phyloP scores from a whole-genome alignment of 2,888 invertebrate genomes.

The Aethes cnicana region DNA sequence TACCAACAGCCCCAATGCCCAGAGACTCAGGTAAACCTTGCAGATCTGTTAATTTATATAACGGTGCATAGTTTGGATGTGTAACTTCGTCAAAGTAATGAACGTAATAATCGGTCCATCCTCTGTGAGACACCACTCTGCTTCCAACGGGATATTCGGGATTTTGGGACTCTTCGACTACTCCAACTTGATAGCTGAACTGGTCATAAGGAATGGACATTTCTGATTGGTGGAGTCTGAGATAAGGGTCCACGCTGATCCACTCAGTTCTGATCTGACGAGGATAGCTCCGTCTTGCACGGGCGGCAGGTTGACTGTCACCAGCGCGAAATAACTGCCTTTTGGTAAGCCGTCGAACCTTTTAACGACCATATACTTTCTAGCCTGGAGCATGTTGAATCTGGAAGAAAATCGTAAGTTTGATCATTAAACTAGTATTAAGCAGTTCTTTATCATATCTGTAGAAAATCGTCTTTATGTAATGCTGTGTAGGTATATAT shows the following conservation, averaged over 20 bases:
- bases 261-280: conserved; percentile 50
- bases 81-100: too few species aligned
- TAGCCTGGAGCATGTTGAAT: conserved; percentile 34
- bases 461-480: too few species aligned
- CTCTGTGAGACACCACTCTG: conserved; percentile 82
- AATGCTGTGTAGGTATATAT: too few species aligned
- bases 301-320: conserved; percentile 82
- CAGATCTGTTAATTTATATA: too few species aligned
- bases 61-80: too few species aligned
- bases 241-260: conserved; percentile 54
- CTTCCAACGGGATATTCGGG: conserved; percentile 83
- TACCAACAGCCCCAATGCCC: conserved; percentile 84
- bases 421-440: too few species aligned
- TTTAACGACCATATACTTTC: conserved; percentile 80
- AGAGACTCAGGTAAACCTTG: too few species aligned
- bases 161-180: conserved; percentile 84
- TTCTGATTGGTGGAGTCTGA: conserved; percentile 40
- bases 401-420: too few species aligned
- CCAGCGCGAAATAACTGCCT: conserved; percentile 78
- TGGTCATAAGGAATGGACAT: conserved; percentile 49
- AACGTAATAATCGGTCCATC: conserved; percentile 87
- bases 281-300: conserved; percentile 78
- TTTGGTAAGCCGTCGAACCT: conserved; percentile 83
- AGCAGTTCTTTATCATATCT: too few species aligned
- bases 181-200: conserved; percentile 49